phyloP scores from a whole-genome alignment of 2,797 vertebrate genomes.

The Tinamus major region DNA sequence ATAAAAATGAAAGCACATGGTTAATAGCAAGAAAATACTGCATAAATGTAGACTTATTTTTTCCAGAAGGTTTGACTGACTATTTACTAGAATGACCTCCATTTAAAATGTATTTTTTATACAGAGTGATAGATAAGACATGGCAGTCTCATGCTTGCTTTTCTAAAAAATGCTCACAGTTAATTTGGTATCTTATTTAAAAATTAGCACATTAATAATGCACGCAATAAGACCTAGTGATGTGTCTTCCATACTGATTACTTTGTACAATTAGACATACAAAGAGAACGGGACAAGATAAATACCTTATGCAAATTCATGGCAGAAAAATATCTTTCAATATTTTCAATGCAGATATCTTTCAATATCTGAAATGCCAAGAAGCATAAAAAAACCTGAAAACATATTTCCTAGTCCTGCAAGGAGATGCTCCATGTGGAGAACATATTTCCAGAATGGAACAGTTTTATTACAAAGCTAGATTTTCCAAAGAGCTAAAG shows the following conservation, averaged over 20 bases:
- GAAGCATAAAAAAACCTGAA: conserved; percentile 6
- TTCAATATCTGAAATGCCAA: background rate
- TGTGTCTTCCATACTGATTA: conserved; percentile 68
- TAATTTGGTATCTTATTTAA: conserved; percentile 70
- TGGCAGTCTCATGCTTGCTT: conserved; percentile 52
- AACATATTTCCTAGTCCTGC: background rate
- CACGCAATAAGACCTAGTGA: conserved; percentile 48
- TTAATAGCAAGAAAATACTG: conserved; percentile 74
- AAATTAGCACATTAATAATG: conserved; percentile 73
- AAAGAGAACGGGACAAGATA: conserved; percentile 53
- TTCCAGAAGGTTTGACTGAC: conserved; percentile 69
- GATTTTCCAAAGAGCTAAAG: background rate
- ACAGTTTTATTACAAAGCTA: background rate
- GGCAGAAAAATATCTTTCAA: background rate
- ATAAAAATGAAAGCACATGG: conserved; percentile 81
- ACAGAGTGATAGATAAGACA: conserved; percentile 52
- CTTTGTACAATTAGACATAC: conserved; percentile 56
- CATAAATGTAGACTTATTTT: conserved; percentile 66
- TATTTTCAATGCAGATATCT: background rate
- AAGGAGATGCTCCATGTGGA: background rate
- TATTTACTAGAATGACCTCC: conserved; percentile 71
- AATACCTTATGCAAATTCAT: conserved; percentile 68
- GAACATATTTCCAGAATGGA: background rate
- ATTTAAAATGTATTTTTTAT: conserved; percentile 74
- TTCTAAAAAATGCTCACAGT: conserved; percentile 69